Base-by-base conservation (phyloP, 37 sponge, comb jelly and placozoan species). In the Beroe forskalii region DNA sequence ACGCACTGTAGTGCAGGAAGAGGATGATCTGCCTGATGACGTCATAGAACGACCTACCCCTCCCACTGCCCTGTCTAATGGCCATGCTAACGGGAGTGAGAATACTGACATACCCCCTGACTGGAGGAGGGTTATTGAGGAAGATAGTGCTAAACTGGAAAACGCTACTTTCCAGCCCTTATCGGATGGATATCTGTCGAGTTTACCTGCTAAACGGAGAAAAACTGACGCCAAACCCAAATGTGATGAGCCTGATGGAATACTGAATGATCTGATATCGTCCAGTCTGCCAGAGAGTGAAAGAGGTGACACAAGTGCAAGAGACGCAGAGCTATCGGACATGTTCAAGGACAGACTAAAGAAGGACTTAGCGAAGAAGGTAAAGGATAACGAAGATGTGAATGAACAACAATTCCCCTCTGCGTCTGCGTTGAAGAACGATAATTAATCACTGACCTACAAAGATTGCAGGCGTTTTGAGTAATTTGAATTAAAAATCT, bases 141-240 rank as follows among this genome's bases (percentile, higher is more conserved):
- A 80, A 20, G 86, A 80, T n/a, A n/a, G 48, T 0, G 55, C 44
- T 44, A 44, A 44, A 25, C n/a, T 80, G n/a, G 55, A 44, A 80
- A 44, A 41, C 30, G 30, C 40, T 20, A 80, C 44, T 4, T 80
- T 44, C 55, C 55, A 44, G 25, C 55, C 44, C 8, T 48, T 80
- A 1, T 80, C 86, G 0, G 86, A 80, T 43, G 86, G 86, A 27
- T 80, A 80, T 80, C 55, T 80, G 44, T 23, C 55, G 24, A 80
- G 86, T 43, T 38, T 80, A 48, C 86, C 86, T 6, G 86, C 86
- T 3, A 80, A 80, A 23, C 86, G 86, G 48, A 17, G 86, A 27
- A 41, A 44, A 23, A 80, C 86, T 2, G 72, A 69, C 33, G 19
- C 27, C 19, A 69, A 69, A 1, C 24, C 86, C 86, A 43, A 35